These are phyloP conservation scores for Ricordea florida DNA, from an alignment of 92 coral and sea anemone genomes.

Conservation along the genomic window DNA sequence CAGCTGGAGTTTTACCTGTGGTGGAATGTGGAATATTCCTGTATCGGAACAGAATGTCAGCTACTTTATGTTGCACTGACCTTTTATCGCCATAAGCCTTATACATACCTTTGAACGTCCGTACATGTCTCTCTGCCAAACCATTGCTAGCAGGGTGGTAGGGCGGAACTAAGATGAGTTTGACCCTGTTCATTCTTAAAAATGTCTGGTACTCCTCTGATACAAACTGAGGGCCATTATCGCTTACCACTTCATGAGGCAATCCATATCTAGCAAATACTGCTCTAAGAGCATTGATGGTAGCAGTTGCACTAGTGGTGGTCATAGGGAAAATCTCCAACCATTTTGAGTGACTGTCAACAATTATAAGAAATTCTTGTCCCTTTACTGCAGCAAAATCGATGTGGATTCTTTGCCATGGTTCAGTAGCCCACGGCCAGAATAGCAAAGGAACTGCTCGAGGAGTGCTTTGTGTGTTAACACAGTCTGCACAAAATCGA, in stretches of 20 bases:
- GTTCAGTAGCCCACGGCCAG: constrained; percentile 47
- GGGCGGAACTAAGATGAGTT: constrained; percentile 38
- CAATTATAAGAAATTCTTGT: constrained; percentile 35
- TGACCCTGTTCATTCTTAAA: constrained; percentile 20
- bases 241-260: constrained; percentile 39
- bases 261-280: constrained; percentile 37
- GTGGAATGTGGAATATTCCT: constrained; percentile 51
- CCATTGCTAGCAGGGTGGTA: constrained; percentile 57
- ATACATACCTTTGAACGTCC: constrained; percentile 41
- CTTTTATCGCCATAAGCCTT: constrained; percentile 22
- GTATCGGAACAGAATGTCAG: constrained; percentile 50
- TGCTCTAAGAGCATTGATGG: constrained; percentile 19
- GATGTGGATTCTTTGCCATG: constrained; percentile 52
- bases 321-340: constrained; percentile 42
- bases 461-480: neutral
- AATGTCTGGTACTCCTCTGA: constrained; percentile 26
- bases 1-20: constrained; percentile 38
- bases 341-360: constrained; percentile 64
- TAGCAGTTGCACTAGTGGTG: constrained; percentile 29
- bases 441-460: neutral
- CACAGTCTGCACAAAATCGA: constrained; percentile 25
- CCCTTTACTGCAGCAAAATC: constrained; percentile 55
- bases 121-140: constrained; percentile 63
- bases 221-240: constrained; percentile 41
- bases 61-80: constrained; percentile 42